Percentiles rank a stretch among this genome's conserved stretches.
These are phyloP conservation scores for Ispidina lecontei DNA, from an alignment of 2,797 vertebrate genomes.

Conservation along the genomic window DNA sequence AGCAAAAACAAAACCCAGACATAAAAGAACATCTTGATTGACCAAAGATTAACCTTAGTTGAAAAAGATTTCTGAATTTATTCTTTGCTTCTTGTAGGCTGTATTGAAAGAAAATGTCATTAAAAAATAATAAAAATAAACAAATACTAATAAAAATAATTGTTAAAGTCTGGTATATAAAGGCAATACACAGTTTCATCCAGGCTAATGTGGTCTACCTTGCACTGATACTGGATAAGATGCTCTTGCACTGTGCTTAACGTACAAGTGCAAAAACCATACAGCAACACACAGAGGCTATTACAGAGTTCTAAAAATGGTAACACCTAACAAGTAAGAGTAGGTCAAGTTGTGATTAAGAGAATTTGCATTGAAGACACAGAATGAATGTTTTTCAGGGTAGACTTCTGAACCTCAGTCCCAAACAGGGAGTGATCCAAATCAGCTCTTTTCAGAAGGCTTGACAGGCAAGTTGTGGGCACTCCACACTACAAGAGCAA, in stretches of 20 bases:
- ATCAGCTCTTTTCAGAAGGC: not conserved
- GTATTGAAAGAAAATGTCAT: not conserved
- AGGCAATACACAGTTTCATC: not conserved
- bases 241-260: not conserved
- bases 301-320: not conserved
- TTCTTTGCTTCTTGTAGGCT: too few relatives aligned
- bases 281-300: not conserved
- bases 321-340: not conserved
- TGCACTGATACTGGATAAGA: not conserved
- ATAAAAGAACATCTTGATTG: not conserved
- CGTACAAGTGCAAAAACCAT: not conserved
- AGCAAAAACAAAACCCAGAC: too few relatives aligned
- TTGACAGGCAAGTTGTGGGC: not conserved
- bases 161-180: not conserved
- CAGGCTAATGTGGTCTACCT: not conserved
- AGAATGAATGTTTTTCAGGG: not conserved
- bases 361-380: not conserved
- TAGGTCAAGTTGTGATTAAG: not conserved
- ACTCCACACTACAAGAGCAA: rapidly evolving
- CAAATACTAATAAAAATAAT: not conserved
- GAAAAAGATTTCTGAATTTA: not conserved
- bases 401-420: not conserved
- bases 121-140: not conserved
- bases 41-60: not conserved
- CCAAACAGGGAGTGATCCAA: not conserved